phyloP scores from a whole-genome alignment of 2,797 vertebrate genomes.

The Emys orbicularis region DNA sequence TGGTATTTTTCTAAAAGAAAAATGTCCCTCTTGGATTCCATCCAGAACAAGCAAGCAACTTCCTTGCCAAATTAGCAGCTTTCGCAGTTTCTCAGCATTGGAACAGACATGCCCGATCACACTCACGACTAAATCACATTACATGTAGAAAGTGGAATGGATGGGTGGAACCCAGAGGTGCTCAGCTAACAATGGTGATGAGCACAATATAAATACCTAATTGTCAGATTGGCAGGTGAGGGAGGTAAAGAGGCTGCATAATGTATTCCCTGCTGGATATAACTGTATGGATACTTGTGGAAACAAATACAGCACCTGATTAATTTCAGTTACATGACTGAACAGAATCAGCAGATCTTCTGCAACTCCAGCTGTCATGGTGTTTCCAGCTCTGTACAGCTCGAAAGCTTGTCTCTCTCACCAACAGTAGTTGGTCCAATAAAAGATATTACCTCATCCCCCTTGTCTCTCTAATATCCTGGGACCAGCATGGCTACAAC shows the following conservation, averaged over 20 bases:
- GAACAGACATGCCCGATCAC: background rate
- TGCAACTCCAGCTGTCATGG: background rate
- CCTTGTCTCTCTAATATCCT: background rate
- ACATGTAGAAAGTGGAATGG: background rate
- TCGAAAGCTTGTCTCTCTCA: background rate
- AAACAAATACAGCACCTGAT: background rate
- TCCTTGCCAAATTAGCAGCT: background rate
- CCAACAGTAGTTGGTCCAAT: background rate
- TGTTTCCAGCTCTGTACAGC: background rate
- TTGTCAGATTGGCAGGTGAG: background rate
- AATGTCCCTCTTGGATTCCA: background rate
- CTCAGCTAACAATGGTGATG: background rate
- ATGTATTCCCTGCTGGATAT: background rate
- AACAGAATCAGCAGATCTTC: background rate
- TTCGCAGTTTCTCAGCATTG: background rate
- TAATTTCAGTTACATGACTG: background rate
- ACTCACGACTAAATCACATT: accelerated
- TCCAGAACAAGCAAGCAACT: background rate
- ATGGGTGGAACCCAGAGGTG: background rate
- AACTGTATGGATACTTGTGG: background rate
- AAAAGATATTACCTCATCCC: background rate
- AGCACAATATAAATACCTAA: background rate
- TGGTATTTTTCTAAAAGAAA: background rate
- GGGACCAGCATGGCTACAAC: background rate
- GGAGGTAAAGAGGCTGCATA: background rate